phyloP scores from a whole-genome alignment of 1,140 invertebrate species.

The Drosophila lacteicornis region DNA sequence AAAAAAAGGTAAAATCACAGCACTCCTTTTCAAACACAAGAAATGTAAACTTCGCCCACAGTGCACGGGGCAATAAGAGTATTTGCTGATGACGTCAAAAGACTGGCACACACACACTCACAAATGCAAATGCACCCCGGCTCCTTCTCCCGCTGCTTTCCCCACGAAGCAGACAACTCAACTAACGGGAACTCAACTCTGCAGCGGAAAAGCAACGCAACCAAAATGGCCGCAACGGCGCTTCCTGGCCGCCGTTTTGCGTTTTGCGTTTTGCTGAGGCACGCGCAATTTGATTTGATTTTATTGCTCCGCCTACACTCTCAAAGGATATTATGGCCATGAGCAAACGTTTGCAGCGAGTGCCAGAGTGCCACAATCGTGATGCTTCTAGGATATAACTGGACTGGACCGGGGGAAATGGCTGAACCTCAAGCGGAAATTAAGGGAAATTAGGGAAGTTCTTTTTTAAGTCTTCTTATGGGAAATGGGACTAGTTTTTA shows the following conservation, averaged over 20 bases:
- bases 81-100: slow-evolving; percentile 72
- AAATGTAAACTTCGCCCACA: neutral
- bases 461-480: no score
- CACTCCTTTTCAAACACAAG: no score
- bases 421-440: slow-evolving; percentile 8
- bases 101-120: slow-evolving; percentile 32
- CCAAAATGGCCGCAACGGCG: slow-evolving; percentile 50
- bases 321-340: slow-evolving; percentile 22
- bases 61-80: slow-evolving; percentile 18
- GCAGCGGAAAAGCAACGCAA: slow-evolving; percentile 51
- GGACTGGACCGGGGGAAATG: neutral
- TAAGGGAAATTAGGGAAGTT: neutral
- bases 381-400: neutral
- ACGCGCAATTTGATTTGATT: slow-evolving; percentile 55
- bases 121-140: slow-evolving; percentile 24
- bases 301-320: slow-evolving; percentile 35
- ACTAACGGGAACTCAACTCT: slow-evolving; percentile 48
- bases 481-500: neutral
- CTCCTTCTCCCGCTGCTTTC: neutral
- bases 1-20: neutral
- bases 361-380: neutral
- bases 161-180: slow-evolving; percentile 41
- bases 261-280: slow-evolving; percentile 54
- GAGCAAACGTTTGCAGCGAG: slow-evolving; percentile 21
- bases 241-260: slow-evolving; percentile 51